phyloP scores from a whole-genome alignment of 1,140 invertebrate species.

The Steinernema feltiae region DNA sequence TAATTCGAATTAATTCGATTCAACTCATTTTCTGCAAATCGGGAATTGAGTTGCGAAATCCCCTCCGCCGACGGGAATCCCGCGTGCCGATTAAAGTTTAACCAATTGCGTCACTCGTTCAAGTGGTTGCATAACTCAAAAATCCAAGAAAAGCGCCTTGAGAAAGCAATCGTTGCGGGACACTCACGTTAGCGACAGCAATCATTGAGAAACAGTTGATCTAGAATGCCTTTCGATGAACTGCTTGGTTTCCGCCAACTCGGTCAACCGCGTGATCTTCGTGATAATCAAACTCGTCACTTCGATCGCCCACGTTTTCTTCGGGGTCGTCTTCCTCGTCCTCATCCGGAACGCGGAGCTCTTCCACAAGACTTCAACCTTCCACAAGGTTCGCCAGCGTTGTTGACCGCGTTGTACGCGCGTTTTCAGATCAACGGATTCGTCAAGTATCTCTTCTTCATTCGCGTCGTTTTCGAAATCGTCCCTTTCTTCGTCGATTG shows the following conservation, averaged over 20 bases:
- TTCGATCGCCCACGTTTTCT: not conserved
- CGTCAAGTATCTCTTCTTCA: conserved; percentile 1
- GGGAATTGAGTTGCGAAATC: too few species aligned
- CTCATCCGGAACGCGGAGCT: not conserved
- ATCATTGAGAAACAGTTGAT: not conserved
- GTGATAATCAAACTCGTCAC: not conserved
- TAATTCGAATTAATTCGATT: too few species aligned
- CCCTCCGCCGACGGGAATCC: not conserved
- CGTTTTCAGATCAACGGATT: conserved; percentile 1
- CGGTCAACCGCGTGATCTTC: not conserved
- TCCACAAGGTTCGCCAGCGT: not conserved
- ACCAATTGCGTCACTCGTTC: not conserved
- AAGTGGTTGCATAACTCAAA: too few species aligned
- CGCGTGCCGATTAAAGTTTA: not conserved
- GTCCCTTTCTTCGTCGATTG: conserved; percentile 2
- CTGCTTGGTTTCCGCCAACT: not conserved
- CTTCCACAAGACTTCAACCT: conserved; percentile 3
- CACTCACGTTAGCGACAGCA: too few species aligned
- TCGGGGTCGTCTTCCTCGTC: not conserved
- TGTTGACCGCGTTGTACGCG: not conserved
- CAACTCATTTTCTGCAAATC: too few species aligned
- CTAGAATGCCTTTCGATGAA: conserved; percentile 2
- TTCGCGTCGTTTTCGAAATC: conserved; percentile 3
- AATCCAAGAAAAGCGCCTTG: too few species aligned
- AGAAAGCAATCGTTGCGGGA: too few species aligned